phyloP scores from a whole-genome alignment of 2,888 invertebrate species.

The Hipparchia sbordonii region DNA sequence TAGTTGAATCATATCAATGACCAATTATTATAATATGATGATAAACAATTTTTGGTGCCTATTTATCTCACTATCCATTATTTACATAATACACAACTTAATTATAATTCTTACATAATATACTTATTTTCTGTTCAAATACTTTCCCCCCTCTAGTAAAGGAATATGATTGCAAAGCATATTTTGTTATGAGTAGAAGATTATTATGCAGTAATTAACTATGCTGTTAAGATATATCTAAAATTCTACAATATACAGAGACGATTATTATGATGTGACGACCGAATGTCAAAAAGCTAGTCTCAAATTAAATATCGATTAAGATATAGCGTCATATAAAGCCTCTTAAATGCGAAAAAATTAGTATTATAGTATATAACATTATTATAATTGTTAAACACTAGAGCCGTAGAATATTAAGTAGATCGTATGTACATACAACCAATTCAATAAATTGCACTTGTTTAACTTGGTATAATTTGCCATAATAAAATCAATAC shows the following conservation, averaged over 20 bases:
- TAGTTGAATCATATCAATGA: background rate
- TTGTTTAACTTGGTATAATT: conserved; percentile 4
- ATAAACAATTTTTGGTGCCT: background rate
- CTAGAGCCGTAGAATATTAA: background rate
- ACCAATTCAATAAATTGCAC: conserved; percentile 5
- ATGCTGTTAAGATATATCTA: conserved; percentile 17
- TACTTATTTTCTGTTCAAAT: background rate
- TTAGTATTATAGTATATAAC: conserved; percentile 7
- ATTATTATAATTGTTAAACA: conserved; percentile 4
- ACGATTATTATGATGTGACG: conserved; percentile 35
- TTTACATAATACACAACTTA: background rate
- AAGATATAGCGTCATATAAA: background rate
- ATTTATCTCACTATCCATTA: background rate
- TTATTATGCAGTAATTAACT: conserved; percentile 17
- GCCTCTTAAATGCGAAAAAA: background rate
- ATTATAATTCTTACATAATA: background rate
- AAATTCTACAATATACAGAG: conserved; percentile 18
- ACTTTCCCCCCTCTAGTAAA: conserved; percentile 62
- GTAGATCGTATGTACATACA: background rate
- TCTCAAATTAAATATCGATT: conserved; percentile 59
- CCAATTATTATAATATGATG: background rate
- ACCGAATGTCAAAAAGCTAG: conserved; percentile 77
- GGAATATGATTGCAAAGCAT: conserved; percentile 65
- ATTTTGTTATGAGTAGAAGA: conserved; percentile 21
- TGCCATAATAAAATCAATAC: background rate